Conservation (phyloP, 2,888 invertebrate species). For the Philaethria dido region DNA sequence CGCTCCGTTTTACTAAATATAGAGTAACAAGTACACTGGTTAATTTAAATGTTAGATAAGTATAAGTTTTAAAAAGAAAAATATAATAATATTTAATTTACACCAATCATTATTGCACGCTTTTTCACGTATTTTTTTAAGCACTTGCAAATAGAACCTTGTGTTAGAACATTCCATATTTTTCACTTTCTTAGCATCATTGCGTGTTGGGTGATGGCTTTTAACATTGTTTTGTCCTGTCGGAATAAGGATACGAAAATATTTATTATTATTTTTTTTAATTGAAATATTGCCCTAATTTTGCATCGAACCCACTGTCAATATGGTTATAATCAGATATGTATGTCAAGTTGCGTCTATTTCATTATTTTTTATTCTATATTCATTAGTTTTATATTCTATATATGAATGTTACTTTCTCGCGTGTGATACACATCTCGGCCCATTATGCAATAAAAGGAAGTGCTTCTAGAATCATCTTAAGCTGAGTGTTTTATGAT, state of each 20-base stretch:
- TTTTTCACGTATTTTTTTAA: neutral
- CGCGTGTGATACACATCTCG: constrained; percentile 37
- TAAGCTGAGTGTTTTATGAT: neutral
- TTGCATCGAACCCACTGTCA: neutral
- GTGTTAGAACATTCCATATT: neutral
- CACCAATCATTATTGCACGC: neutral
- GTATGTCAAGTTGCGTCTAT: neutral
- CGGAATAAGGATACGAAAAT: neutral
- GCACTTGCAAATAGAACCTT: neutral
- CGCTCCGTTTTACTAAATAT: constrained; percentile 4
- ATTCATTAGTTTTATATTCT: constrained; percentile 33
- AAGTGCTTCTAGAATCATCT: constrained; percentile 33
- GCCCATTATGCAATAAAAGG: constrained; percentile 36
- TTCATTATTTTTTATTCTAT: no score
- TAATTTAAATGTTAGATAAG: neutral
- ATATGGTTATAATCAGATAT: neutral
- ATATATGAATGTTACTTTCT: constrained; percentile 33
- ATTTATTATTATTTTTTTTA: neutral
- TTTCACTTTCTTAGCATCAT: neutral
- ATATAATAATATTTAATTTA: neutral
- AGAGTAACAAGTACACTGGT: constrained; percentile 1
- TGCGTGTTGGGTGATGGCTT: neutral
- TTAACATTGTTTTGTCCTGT: neutral
- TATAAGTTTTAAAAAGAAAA: neutral
- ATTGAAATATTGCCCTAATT: neutral